Conservation (phyloP, 2,888 invertebrate genomes). For the Tineola bisselliella region DNA sequence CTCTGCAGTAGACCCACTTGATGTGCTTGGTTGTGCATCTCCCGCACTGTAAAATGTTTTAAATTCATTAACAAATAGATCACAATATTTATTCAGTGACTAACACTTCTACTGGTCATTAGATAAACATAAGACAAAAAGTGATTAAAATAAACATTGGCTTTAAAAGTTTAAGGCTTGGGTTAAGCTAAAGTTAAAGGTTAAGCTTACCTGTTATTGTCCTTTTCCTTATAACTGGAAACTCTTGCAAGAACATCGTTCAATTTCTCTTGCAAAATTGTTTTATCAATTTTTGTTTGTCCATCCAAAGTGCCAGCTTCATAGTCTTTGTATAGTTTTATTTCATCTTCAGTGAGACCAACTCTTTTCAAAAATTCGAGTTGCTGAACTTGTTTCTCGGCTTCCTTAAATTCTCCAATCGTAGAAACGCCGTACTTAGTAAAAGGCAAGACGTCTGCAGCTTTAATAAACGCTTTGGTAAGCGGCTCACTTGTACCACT, state of each 20-base stretch:
- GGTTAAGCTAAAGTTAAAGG: too few species aligned
- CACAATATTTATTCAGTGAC: too few species aligned
- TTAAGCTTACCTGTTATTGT: constrained; percentile 28
- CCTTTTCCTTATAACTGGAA: constrained; percentile 25
- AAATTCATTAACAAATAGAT: too few species aligned
- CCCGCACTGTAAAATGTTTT: constrained; percentile 25
- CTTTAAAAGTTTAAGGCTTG: too few species aligned
- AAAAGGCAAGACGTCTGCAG: constrained; percentile 47
- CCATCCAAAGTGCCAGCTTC: constrained; percentile 40
- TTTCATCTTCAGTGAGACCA: constrained; percentile 57
- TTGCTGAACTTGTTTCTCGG: constrained; percentile 41
- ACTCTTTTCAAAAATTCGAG: constrained; percentile 54
- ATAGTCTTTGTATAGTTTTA: constrained; percentile 55
- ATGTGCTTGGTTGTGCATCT: constrained; percentile 26
- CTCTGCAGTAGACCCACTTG: constrained; percentile 20
- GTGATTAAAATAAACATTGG: too few species aligned
- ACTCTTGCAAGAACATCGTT: constrained; percentile 42
- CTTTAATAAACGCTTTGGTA: constrained; percentile 50
- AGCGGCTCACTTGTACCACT: constrained; percentile 39
- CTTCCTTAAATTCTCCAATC: constrained; percentile 47
- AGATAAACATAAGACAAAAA: too few species aligned
- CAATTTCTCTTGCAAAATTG: constrained; percentile 32
- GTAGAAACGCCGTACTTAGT: constrained; percentile 52
- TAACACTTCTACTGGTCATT: too few species aligned
- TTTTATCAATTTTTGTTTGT: not conserved